Evolutionary conservation across 1,140 invertebrate species (phyloP), one percentile per base, ranked within the genome.

Genomic region (Uloborus diversus): DNA sequence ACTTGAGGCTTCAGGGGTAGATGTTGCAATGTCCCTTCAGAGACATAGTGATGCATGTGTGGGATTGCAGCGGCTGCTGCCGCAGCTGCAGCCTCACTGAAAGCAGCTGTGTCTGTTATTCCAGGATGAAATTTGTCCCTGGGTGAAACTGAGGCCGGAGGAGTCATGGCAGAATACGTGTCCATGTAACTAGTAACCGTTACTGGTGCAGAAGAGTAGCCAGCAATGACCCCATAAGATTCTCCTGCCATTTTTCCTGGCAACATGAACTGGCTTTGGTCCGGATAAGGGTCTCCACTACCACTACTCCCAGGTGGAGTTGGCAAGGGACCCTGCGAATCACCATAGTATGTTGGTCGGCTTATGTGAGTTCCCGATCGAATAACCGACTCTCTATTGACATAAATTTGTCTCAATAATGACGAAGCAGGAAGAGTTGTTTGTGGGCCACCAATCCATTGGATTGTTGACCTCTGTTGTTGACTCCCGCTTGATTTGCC

Each of bases 311-410:
- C 42, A 11, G 70, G 70, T 25, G 79, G 71, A 11, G 69, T 73
- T 5, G 65, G 80, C 35, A 56, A 28, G 4, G 79, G 81, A 51
- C 56, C 82, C 35, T 75, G 82, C 37, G 82, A 47, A 4, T 79
- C 75, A 7, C 68, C 73, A 35, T 84, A 84, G 53, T 84, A 84
- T 3, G 82, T 70, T 25, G 68, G 57, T 13, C 80, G 35, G n/a
- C 53, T 76, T 23, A 81, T 49, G 17, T 81, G 80, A 17, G 80
- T 62, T 5, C 80, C 80, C 1, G 80, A 81, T 25, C 96, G 89
- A 82, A 98, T 98, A 1, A 98, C 96, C 84, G 95, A 96, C 86
- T 98, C 96, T 33, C 96, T 89, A 84, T 95, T 97, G 4, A 94
- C 95, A 85, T 97, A 97, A 0, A 98, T 88, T 85, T 96, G 95